These are phyloP conservation scores for Pluvianellus socialis DNA, from an alignment of 2,113 vertebrate species.

Conservation along the genomic window DNA sequence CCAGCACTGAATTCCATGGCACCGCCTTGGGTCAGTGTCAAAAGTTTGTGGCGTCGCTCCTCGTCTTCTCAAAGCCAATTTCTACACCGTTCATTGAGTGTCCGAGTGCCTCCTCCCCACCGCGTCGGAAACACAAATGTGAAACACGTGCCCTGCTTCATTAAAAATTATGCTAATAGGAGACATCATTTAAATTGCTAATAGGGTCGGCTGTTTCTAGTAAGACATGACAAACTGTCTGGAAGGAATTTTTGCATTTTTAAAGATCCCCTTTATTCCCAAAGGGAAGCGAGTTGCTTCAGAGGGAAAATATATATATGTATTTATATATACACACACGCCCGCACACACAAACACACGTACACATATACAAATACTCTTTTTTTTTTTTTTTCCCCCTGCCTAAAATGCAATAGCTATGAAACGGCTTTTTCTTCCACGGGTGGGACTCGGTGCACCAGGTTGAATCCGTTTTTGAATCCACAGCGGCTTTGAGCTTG, in stretches of 20 bases:
- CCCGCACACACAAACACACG: neutral
- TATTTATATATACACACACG: constrained; percentile 46
- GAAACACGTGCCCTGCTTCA: constrained; percentile 55
- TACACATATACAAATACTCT: neutral
- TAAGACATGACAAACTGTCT: constrained; percentile 68
- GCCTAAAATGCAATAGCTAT: neutral
- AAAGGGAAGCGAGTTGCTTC: constrained; percentile 34
- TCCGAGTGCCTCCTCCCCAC: constrained; percentile 18
- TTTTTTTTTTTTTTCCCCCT: neutral
- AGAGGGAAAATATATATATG: constrained; percentile 51
- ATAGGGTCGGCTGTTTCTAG: constrained; percentile 50
- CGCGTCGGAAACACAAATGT: constrained; percentile 26
- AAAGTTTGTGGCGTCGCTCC: neutral
- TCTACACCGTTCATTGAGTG: neutral
- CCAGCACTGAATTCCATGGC: neutral
- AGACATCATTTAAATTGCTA: constrained; percentile 66
- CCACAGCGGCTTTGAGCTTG: fast-evolving
- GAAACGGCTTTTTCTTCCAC: neutral
- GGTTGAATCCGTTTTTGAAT: neutral
- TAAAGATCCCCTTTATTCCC: constrained; percentile 66
- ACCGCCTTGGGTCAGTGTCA: neutral
- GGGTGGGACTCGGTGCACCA: too few species aligned
- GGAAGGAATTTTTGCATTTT: constrained; percentile 68
- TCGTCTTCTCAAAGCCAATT: neutral
- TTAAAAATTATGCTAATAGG: constrained; percentile 69